phyloP scores from a whole-genome alignment of 2,113 vertebrate genomes.

The Mus spicilegus region DNA sequence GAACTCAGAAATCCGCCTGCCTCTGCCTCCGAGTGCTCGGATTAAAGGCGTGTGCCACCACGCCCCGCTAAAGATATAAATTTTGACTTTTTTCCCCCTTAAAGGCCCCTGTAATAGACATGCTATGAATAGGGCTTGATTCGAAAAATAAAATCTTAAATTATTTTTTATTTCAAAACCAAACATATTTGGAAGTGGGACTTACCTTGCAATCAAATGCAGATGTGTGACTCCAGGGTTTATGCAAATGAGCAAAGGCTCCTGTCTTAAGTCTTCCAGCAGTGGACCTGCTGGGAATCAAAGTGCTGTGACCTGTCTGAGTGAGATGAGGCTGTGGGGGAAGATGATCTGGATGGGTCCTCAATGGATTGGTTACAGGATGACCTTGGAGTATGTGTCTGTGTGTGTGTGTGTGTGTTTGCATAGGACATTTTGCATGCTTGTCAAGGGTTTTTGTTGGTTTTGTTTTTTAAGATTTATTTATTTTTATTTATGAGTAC shows the following conservation, averaged over 20 bases:
- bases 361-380: not conserved
- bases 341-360: conserved; percentile 14
- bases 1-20: too few relatives aligned
- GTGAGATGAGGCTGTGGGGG: not conserved
- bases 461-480: not conserved
- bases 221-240: conserved; percentile 19
- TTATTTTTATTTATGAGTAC: too few relatives aligned
- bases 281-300: conserved; percentile 23
- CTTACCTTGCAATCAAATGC: not conserved
- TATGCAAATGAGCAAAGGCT: conserved; percentile 13
- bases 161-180: conserved; percentile 53
- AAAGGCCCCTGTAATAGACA: conserved; percentile 3
- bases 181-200: conserved; percentile 24
- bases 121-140: conserved; percentile 51
- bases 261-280: not conserved
- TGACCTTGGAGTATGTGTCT: not conserved
- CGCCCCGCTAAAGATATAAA: not conserved
- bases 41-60: too few relatives aligned
- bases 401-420: too few relatives aligned
- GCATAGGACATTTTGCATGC: not conserved
- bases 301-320: not conserved
- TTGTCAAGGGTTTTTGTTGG: not conserved
- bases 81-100: conserved; percentile 32
- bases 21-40: too few relatives aligned
- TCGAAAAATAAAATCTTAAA: conserved; percentile 47